Evolutionary conservation across 2,113 vertebrate species (phyloP), one percentile per base, ranked within the genome.

Genomic region (Lasiurus cinereus): DNA sequence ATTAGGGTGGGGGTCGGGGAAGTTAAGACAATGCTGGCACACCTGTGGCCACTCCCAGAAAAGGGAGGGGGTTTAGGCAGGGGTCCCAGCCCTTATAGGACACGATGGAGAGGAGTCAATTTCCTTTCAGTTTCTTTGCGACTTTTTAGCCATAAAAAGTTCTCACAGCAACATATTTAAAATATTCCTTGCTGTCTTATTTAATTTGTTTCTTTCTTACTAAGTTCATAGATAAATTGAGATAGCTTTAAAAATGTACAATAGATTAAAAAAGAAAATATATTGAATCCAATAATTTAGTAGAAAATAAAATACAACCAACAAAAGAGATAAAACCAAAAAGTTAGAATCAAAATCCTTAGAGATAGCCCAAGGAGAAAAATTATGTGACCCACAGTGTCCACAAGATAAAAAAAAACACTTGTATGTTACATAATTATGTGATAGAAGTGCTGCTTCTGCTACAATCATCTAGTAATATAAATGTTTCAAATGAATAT

Each of bases 211-310:
- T 82, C 79, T 16, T 54, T 5, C 15, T 90, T 83, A 88, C 8
- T 83, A 15, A 18, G 8, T 79, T 83, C 22, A 74, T 87, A 79
- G 93, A 88, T 70, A 94, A 86, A 72, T 76, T 91, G 21, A 84
- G 9, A 29, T 33, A 83, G 36, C 21, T 83, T 83, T 89, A 11
- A 67, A 74, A 67, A 31, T 3, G 46, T n/a, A 62, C 7, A 48
- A 39, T 10, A n/a, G n/a, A 83, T 69, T 73, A 64, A 29, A 87
- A 72, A 82, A 59, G 31, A 36, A 31, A 90, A 74, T 59, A 80
- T 27, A 4, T 33, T 64, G 8, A 72, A 43, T 77, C 15, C 6
- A 70, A 39, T 64, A 78, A 56, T 59, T 43, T 2, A 8, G 39
- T 3, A n/a, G 31, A 39, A 66, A 52, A 18, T 64, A 88, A 80